Evolutionary conservation across 1,140 invertebrate genomes (phyloP), one percentile per base, ranked within the genome.

Genomic region (Adoxophyes honmai): DNA sequence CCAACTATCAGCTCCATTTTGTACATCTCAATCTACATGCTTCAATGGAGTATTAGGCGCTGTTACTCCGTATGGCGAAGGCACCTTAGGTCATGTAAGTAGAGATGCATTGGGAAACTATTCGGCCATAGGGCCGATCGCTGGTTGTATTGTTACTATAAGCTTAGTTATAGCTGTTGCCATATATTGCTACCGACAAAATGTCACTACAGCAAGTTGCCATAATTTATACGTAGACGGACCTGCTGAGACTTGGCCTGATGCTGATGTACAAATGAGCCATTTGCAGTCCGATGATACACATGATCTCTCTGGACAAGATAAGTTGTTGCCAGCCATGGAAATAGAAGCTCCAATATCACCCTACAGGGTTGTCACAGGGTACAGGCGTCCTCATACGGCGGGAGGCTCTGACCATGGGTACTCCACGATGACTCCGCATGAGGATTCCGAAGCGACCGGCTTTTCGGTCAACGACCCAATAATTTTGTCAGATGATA

Each of bases 371-470:
- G 93, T 98, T 37, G 93, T 96, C 9, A 95, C 95, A 0, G 92
- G 91, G 1, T 97, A 97, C 72, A 91, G 95, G 33, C 90, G 96
- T 38, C 94, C 94, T 9, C 94, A 95, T 14, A 93, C 94, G 11
- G 93, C 94, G 6, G 95, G 94, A 4, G 96, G 97, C 66, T 97
- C 96, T 28, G 97, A 98, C 88, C 96, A 98, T 79, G 97, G 97
- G 1, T 98, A 98, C 79, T 97, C 96, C 11, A 98, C 97, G 0
- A 98, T 98, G 96, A 98, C 96, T 0, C 96, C 95, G 0, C 95
- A 97, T 67, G 96, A 97, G 65, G 96, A 98, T 75, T 91, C 91
- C 18, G 96, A 97, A 72, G 94, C 95, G 63, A 92, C 94, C 42
- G 94, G 94, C 6, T 94, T 95, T 62, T 93, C 93, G 11, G 86